Base-by-base conservation (phyloP, 2,797 vertebrate species). In the Meda fulgida region DNA sequence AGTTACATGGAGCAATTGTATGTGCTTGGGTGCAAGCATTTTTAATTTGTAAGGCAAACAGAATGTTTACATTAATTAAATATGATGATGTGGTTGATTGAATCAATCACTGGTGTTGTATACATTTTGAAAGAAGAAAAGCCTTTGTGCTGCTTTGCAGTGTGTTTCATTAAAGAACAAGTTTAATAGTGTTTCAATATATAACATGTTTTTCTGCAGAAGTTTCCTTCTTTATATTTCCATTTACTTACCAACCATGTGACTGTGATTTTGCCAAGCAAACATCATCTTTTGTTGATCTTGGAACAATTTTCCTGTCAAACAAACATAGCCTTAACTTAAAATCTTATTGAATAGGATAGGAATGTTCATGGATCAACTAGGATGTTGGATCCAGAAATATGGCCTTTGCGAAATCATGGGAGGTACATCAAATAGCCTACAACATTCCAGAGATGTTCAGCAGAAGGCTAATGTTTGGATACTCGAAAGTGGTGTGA, bases 371-470 rank as follows among this genome's bases (percentile, higher is more conserved):
- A 60, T 71, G 19, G 60, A 23, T 3, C 21, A 51, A 18, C 40
- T 48, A 31, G n/a, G 31, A 80, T 36, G 29, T 26, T 31, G 23
- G 58, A 53, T 48, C 31, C 29, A 53, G 26, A 21, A 53, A 7
- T 31, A 34, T 75, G 19, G 53, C 53, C 34, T 77, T 60, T 40
- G 23, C 2, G 19, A 29, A 65, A 78, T 78, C 18, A 46, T 46
- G 3, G 13, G 69, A 46, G 40, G 71, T 29, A 13, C 71, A 26
- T 75, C 26, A 34, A 31, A 75, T 19, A 48, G 60, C 60, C 60
- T 31, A 26, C 60, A 66, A 67, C 78, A 67, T 80, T 80, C 78
- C 78, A 51, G 78, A 66, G 29, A 66, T 66, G 77, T 48, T 79
- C n/a, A 78, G 55, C 19, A 34, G 58, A 79, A 60, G n/a, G 55